A percentile compares a stretch with the other conserved stretches of the same genome.
These are phyloP conservation scores for Neoniphon sammara DNA, from an alignment of 2,797 vertebrate genomes.

Conservation along the genomic window DNA sequence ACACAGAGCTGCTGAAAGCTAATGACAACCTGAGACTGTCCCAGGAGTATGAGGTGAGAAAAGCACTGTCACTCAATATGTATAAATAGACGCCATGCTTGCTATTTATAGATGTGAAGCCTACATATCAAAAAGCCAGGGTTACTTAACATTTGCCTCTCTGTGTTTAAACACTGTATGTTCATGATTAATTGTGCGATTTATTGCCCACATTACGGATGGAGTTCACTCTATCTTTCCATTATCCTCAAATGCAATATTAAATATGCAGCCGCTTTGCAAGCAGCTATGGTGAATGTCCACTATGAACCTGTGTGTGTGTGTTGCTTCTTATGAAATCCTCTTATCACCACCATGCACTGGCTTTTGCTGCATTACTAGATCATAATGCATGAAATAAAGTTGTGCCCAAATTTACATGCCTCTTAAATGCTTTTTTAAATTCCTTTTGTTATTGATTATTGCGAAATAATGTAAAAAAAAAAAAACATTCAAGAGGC, in stretches of 20 bases:
- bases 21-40: slow-evolving; percentile 99
- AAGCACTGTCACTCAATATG: slow-evolving; percentile 25
- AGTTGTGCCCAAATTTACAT: too few relatives aligned
- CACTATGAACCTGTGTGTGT: not conserved
- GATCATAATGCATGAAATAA: too few relatives aligned
- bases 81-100: slow-evolving; percentile 40
- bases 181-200: slow-evolving; percentile 76
- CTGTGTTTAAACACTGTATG: slow-evolving; percentile 36
- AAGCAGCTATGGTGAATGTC: not conserved
- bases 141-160: slow-evolving; percentile 64
- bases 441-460: too few relatives aligned
- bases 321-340: too few relatives aligned
- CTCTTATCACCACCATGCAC: too few relatives aligned
- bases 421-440: too few relatives aligned
- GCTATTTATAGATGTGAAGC: slow-evolving; percentile 50
- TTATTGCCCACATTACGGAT: slow-evolving; percentile 56
- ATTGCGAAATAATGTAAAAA: too few relatives aligned
- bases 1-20: slow-evolving; percentile 97
- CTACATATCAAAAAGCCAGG: slow-evolving; percentile 49
- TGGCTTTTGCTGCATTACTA: too few relatives aligned
- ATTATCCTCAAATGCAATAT: slow-evolving; percentile 53
- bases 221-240: slow-evolving; percentile 40
- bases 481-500: too few relatives aligned
- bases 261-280: slow-evolving; percentile 26
- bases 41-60: slow-evolving; percentile 97